Evolutionary conservation across 2,888 invertebrate genomes (phyloP).

Genomic region (Caradrina clavipalpis): DNA sequence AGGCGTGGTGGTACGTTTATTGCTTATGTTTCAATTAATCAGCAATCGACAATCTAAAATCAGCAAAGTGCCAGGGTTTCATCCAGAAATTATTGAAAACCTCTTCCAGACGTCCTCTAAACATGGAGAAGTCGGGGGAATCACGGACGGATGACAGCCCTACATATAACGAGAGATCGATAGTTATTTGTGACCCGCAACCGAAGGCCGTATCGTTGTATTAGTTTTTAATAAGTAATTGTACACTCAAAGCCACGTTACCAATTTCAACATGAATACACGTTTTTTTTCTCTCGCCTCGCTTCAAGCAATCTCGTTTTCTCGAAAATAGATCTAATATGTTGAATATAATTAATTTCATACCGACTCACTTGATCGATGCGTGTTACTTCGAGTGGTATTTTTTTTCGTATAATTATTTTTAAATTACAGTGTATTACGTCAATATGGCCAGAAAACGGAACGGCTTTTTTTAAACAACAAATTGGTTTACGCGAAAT

Average conservation of each 20-base stretch:
- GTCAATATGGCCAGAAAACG: conserved; percentile 85
- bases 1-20: no score
- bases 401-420: conserved; percentile 84
- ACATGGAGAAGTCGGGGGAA: no score
- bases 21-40: no score
- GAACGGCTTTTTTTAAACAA: conserved; percentile 73
- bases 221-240: conserved; percentile 89
- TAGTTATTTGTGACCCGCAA: conserved; percentile 68
- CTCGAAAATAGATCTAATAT: conserved; percentile 90
- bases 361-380: conserved; percentile 86
- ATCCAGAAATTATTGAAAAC: no score
- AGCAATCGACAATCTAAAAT: no score
- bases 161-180: conserved; percentile 69
- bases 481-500: conserved; percentile 84
- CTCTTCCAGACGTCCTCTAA: no score
- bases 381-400: conserved; percentile 81
- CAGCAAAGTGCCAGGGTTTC: no score
- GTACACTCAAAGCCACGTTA: conserved; percentile 84
- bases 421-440: conserved; percentile 88
- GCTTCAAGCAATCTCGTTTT: conserved; percentile 87
- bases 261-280: conserved; percentile 88
- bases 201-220: conserved; percentile 82
- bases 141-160: no score
- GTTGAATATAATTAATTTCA: conserved; percentile 90
- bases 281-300: conserved; percentile 82